Evolutionary conservation across 2,888 invertebrate species (phyloP).

Genomic region (Eupithecia abbreviata): DNA sequence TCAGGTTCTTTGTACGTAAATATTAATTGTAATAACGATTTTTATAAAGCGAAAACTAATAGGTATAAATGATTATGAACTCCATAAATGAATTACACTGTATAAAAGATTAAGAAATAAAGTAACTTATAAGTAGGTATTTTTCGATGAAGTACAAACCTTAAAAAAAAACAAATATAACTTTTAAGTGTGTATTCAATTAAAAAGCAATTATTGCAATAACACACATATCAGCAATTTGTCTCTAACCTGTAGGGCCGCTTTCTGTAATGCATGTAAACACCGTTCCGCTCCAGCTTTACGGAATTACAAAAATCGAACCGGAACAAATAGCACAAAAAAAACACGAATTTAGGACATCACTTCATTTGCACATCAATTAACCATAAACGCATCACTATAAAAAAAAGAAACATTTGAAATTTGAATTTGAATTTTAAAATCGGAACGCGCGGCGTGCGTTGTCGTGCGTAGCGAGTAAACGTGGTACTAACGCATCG

Average conservation of each 20-base stretch:
- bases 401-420: conserved; percentile 47
- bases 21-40: neutral
- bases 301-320: conserved; percentile 58
- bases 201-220: neutral
- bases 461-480: conserved; percentile 61
- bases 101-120: too few relatives aligned
- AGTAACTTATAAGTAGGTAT: too few relatives aligned
- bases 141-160: neutral
- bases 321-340: conserved; percentile 52
- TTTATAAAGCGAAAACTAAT: neutral
- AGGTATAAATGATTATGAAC: neutral
- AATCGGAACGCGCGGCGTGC: conserved; percentile 52
- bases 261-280: conserved; percentile 83
- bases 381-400: conserved; percentile 46
- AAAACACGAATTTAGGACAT: conserved; percentile 51
- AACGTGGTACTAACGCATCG: conserved; percentile 69
- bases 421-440: conserved; percentile 26
- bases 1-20: neutral
- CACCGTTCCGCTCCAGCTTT: conserved; percentile 81
- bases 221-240: conserved; percentile 8
- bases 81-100: too few relatives aligned
- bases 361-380: conserved; percentile 47
- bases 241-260: conserved; percentile 75
- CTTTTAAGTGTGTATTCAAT: too few relatives aligned
- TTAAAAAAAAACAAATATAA: too few relatives aligned